These are phyloP conservation scores for Copidosoma floridanum DNA, from an alignment of 1,140 invertebrate species.

Conservation along the genomic window DNA sequence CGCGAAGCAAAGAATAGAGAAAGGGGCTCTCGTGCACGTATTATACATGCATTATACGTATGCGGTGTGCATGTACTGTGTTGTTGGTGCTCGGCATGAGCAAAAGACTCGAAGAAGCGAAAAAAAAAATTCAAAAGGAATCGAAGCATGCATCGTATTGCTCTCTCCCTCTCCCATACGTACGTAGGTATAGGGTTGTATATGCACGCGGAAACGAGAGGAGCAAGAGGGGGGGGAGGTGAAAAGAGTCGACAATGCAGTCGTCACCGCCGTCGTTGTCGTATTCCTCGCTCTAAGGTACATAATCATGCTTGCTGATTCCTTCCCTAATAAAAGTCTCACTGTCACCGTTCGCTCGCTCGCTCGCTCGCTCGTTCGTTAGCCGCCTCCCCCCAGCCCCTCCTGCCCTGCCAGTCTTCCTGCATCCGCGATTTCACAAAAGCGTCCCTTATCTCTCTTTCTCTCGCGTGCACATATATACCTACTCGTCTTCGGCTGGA, in stretches of 20 bases:
- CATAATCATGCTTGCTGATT: slow-evolving; percentile 58
- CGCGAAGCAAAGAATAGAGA: slow-evolving; percentile 16
- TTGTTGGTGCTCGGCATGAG: slow-evolving; percentile 11
- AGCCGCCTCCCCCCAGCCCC: slow-evolving; percentile 21
- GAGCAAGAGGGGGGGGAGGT: not conserved
- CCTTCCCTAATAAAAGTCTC: slow-evolving; percentile 58
- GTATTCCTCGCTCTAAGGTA: slow-evolving; percentile 56
- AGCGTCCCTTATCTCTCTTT: not conserved
- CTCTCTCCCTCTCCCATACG: not conserved
- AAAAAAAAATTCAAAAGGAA: slow-evolving; percentile 11
- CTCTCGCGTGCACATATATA: not conserved
- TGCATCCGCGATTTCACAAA: slow-evolving; percentile 20
- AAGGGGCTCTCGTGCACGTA: slow-evolving; percentile 12
- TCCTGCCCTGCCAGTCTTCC: too few relatives aligned
- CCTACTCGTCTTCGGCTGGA: not conserved
- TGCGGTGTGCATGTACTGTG: too few relatives aligned
- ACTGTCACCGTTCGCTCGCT: slow-evolving; percentile 45
- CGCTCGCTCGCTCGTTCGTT: too few relatives aligned
- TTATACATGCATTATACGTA: too few relatives aligned
- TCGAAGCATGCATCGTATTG: slow-evolving; percentile 13
- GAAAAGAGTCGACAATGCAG: slow-evolving; percentile 4
- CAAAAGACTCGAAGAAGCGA: slow-evolving; percentile 20
- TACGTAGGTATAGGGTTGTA: too few relatives aligned
- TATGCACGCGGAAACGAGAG: not conserved
- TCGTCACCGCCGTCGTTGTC: slow-evolving; percentile 7